Conservation (phyloP, 2,113 vertebrate species). For the Lathamus discolor region DNA sequence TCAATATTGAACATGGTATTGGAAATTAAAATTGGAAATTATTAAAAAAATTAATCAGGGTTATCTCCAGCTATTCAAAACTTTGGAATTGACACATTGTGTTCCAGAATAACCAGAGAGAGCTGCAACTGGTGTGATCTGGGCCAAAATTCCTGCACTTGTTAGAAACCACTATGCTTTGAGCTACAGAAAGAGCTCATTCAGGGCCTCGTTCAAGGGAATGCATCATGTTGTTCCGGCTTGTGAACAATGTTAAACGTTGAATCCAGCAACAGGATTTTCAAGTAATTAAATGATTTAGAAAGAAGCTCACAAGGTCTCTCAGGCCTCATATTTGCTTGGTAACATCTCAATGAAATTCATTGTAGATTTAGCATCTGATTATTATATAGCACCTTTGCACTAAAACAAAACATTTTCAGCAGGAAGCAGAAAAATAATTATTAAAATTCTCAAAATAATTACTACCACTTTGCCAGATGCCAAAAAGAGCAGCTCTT, state of each 20-base stretch:
- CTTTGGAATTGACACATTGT: neutral
- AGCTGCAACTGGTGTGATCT: constrained; percentile 7
- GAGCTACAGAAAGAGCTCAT: constrained; percentile 60
- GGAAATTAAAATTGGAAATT: neutral
- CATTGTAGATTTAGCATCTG: neutral
- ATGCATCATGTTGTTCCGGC: constrained; percentile 26
- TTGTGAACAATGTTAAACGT: constrained; percentile 23
- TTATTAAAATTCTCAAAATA: neutral
- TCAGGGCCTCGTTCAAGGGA: constrained; percentile 39
- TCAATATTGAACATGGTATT: neutral
- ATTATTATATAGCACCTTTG: neutral
- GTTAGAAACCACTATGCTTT: constrained; percentile 46
- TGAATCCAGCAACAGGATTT: neutral
- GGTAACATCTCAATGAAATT: neutral
- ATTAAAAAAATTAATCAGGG: neutral
- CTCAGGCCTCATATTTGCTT: neutral
- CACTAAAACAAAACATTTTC: neutral
- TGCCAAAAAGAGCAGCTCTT: neutral
- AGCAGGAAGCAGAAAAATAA: neutral
- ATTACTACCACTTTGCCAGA: neutral
- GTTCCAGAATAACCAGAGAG: neutral
- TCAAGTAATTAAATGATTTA: constrained; percentile 13
- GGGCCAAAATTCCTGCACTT: constrained; percentile 43
- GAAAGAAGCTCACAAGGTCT: neutral
- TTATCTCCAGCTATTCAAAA: neutral